phyloP scores from a whole-genome alignment of 2,113 vertebrate genomes.

The Rhineura floridana region DNA sequence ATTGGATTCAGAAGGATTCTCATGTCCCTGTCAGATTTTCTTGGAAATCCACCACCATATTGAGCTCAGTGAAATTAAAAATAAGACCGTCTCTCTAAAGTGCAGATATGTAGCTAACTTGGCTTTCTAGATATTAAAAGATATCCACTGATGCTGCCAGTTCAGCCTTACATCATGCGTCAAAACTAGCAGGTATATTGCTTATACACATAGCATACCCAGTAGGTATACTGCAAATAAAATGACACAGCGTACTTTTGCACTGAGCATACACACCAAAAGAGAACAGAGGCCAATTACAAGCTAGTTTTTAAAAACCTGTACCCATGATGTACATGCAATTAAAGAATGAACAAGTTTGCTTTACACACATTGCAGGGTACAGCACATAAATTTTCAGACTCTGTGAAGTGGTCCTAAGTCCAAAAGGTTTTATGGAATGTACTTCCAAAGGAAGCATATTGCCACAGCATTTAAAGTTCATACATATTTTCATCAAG shows the following conservation, averaged over 20 bases:
- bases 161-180: background rate
- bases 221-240: background rate
- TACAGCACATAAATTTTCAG: background rate
- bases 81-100: background rate
- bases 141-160: background rate
- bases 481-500: background rate
- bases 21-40: slow-evolving; percentile 12
- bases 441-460: background rate
- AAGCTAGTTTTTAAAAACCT: background rate
- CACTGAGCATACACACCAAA: background rate
- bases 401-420: background rate
- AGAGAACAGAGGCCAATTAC: background rate
- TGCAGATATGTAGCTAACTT: background rate
- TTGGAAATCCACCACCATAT: background rate
- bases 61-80: background rate
- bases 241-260: background rate
- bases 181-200: background rate
- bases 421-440: background rate
- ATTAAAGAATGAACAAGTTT: background rate
- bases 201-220: background rate
- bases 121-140: background rate
- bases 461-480: background rate
- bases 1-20: background rate
- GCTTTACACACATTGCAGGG: background rate
- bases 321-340: background rate